Percentiles rank a stretch among this genome's conserved stretches.
These are phyloP conservation scores for Agrotis segetum DNA, from an alignment of 2,888 invertebrate species.

Conservation along the genomic window DNA sequence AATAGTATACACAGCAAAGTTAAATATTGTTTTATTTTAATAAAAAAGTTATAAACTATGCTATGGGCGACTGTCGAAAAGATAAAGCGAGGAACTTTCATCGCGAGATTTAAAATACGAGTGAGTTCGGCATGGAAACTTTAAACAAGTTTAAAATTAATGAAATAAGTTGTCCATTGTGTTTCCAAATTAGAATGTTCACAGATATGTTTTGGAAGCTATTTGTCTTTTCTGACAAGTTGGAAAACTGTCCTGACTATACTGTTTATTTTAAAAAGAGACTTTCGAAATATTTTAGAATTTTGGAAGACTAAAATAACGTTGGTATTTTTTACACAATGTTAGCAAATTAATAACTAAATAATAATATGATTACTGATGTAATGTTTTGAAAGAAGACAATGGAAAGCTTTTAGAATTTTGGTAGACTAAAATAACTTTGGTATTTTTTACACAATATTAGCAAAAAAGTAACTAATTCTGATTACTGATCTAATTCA, in stretches of 20 bases:
- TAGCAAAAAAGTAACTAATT: background rate
- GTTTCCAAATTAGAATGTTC: slow-evolving; percentile 46
- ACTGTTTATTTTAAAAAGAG: slow-evolving; percentile 3
- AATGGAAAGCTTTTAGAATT: background rate
- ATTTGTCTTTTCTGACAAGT: slow-evolving; percentile 36
- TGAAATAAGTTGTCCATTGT: slow-evolving; percentile 58
- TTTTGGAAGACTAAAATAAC: no score
- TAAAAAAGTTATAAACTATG: slow-evolving; percentile 51
- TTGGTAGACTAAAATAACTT: background rate
- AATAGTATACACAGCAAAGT: background rate
- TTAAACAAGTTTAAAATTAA: slow-evolving; percentile 59
- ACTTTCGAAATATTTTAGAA: background rate
- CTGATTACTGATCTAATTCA: background rate
- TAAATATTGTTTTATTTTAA: slow-evolving; percentile 36
- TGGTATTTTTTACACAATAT: background rate
- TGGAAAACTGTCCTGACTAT: slow-evolving; percentile 13
- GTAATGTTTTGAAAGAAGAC: no score
- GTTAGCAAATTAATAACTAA: no score
- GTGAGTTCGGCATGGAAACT: slow-evolving; percentile 36
- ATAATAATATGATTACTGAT: no score
- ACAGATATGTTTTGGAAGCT: slow-evolving; percentile 40
- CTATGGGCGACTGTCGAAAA: slow-evolving; percentile 48
- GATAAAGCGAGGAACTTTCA: slow-evolving; percentile 58
- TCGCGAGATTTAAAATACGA: slow-evolving; percentile 56
- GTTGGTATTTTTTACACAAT: no score